Conservation (phyloP, 2,888 invertebrate species). For the Branchellion lobata region DNA sequence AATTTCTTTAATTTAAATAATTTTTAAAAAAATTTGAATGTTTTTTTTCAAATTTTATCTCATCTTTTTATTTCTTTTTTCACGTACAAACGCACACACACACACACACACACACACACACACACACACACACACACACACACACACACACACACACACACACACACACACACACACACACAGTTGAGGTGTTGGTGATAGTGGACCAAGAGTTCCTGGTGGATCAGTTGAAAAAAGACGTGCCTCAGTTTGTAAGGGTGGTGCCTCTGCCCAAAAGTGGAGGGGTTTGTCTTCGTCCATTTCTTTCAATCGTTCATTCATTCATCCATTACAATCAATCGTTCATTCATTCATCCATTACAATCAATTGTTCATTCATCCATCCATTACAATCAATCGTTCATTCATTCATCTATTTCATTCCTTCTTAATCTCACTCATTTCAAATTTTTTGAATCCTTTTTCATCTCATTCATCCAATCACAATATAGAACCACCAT, state of each 20-base stretch:
- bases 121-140: conserved; percentile 48
- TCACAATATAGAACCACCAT: too few relatives aligned
- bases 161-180: neutral
- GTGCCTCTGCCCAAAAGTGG: conserved; percentile 91
- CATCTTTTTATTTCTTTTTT: too few relatives aligned
- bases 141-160: too few relatives aligned
- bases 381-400: neutral
- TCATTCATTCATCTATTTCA: neutral
- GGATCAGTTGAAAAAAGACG: conserved; percentile 86
- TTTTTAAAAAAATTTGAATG: too few relatives aligned
- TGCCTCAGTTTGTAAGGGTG: conserved; percentile 89
- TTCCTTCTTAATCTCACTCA: neutral
- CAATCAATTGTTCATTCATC: too few relatives aligned
- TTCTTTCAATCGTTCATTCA: neutral
- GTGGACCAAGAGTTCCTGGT: conserved; percentile 93
- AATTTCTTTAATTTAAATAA: too few relatives aligned
- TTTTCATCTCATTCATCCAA: neutral
- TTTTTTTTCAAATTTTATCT: too few relatives aligned
- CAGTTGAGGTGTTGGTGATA: conserved; percentile 85
- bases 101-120: too few relatives aligned
- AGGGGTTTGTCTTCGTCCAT: conserved; percentile 70
- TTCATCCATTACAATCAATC: too few relatives aligned
- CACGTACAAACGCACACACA: too few relatives aligned
- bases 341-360: too few relatives aligned
- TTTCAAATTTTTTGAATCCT: neutral